Evolutionary conservation across 2,797 vertebrate genomes (phyloP), one percentile per base, ranked within the genome.

Genomic region (Crotalus adamanteus): DNA sequence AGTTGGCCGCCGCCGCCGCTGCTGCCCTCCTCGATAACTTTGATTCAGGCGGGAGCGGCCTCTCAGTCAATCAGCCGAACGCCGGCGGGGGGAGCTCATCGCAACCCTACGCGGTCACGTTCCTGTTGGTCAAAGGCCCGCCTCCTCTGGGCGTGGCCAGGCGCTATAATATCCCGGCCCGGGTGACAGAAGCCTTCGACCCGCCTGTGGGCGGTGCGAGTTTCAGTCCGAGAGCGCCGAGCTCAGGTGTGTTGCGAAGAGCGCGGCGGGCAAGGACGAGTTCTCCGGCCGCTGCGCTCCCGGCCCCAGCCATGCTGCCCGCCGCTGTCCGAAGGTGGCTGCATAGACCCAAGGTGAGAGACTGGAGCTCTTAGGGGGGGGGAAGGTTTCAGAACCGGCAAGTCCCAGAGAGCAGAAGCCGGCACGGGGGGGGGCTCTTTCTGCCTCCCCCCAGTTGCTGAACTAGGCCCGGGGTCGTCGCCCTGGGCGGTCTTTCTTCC

Each of bases 291-390:
- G 87, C 11, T 16, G 59, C 47, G 26, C 59, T 7, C 22, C 55
- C 11, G 1, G 25, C 13, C 14, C 47, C 51, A 89, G 87, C 57
- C 63, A 96, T 96, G 96, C 91, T 96, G 92, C 94, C 96, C n/a
- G 92, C 95, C 20, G 92, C 91, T 3, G 88, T 97, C 92, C 95
- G 94, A 91, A 94, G 94, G 86, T 97, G 97, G 97, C 93, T 97
- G 11, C 90, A 94, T 93, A 93, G 94, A 91, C 96, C 97, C 2
- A 97, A 97, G 95, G 97, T 97, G 95, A 94, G 95, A 94, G 93
- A 60, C 25, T 3, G n/a, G 61, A n/a, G 78, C 59, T n/a, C 25
- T 6, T n/a, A 28, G 25, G 8, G 51, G 8, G 7, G 51, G 51
- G 51, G 25, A 6, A 31, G 11, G 60, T 28, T 60, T 9, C 31